Percentiles rank a stretch among this genome's conserved stretches.
Evolutionary conservation across 2,888 invertebrate genomes (phyloP).

Genomic region (Fragum fragum): DNA sequence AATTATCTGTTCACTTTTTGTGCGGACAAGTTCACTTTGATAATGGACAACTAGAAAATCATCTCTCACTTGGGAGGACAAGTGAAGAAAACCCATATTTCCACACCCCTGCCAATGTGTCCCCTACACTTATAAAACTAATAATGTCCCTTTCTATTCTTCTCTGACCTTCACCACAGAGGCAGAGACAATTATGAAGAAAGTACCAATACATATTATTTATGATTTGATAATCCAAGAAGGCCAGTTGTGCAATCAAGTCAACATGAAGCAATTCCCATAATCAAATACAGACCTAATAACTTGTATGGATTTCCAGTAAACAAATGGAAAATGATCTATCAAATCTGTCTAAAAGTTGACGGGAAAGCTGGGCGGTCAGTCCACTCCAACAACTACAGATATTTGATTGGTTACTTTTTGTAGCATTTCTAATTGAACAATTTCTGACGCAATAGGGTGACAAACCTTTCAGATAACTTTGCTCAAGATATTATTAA

Average conservation of each 20-base stretch:
- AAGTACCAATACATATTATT: too few relatives aligned
- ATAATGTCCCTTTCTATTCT: too few relatives aligned
- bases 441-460: not conserved
- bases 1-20: not conserved
- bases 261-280: slow-evolving; percentile 1
- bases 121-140: too few relatives aligned
- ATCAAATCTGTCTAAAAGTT: not conserved
- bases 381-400: not conserved
- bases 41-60: too few relatives aligned
- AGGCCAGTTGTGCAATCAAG: not conserved
- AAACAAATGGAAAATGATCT: slow-evolving; percentile 1
- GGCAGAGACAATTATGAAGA: too few relatives aligned
- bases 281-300: slow-evolving; percentile 13
- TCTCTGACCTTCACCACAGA: too few relatives aligned
- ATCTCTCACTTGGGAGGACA: too few relatives aligned
- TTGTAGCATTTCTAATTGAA: not conserved
- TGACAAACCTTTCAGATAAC: not conserved
- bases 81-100: too few relatives aligned
- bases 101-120: too few relatives aligned
- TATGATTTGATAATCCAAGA: too few relatives aligned
- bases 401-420: slow-evolving; percentile 2
- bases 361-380: not conserved
- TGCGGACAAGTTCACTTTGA: too few relatives aligned
- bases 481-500: too few relatives aligned
- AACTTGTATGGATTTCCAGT: slow-evolving; percentile 14